Evolutionary conservation across 2,888 invertebrate species (phyloP).

Genomic region (Alloplasta piceator): DNA sequence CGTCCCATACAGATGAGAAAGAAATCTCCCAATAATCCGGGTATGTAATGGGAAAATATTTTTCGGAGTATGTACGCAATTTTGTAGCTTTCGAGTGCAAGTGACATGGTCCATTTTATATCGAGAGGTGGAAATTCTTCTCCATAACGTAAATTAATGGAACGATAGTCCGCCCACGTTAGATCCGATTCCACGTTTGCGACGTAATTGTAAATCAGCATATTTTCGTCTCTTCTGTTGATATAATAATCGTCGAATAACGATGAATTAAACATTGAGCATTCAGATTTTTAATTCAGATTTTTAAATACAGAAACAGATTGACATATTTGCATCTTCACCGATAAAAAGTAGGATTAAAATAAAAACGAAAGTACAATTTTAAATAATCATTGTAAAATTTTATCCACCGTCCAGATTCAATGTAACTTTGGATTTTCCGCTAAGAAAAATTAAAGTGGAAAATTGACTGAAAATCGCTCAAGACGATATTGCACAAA

Average conservation of each 20-base stretch:
- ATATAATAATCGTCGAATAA: not conserved
- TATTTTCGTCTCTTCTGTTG: constrained; percentile 79
- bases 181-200: constrained; percentile 92
- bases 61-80: constrained; percentile 85
- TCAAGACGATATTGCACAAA: too few relatives aligned
- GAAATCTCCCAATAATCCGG: constrained; percentile 88
- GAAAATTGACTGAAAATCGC: too few relatives aligned
- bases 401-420: too few relatives aligned
- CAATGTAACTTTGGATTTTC: too few relatives aligned
- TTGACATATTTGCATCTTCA: too few relatives aligned
- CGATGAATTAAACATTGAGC: too few relatives aligned
- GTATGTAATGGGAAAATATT: constrained; percentile 88
- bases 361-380: too few relatives aligned
- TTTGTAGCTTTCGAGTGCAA: constrained; percentile 84
- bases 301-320: too few relatives aligned
- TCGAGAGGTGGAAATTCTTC: constrained; percentile 84
- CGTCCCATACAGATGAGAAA: constrained; percentile 86
- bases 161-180: constrained; percentile 90
- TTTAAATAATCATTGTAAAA: too few relatives aligned
- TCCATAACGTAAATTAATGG: constrained; percentile 84
- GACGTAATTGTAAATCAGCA: constrained; percentile 93
- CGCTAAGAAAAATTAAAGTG: too few relatives aligned
- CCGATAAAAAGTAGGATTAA: too few relatives aligned
- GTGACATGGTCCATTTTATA: constrained; percentile 84
- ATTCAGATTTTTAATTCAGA: too few relatives aligned